Evolutionary conservation across 2,888 invertebrate species (phyloP), one percentile per base, ranked within the genome.

Genomic region (Tuberolachnus salignus): DNA sequence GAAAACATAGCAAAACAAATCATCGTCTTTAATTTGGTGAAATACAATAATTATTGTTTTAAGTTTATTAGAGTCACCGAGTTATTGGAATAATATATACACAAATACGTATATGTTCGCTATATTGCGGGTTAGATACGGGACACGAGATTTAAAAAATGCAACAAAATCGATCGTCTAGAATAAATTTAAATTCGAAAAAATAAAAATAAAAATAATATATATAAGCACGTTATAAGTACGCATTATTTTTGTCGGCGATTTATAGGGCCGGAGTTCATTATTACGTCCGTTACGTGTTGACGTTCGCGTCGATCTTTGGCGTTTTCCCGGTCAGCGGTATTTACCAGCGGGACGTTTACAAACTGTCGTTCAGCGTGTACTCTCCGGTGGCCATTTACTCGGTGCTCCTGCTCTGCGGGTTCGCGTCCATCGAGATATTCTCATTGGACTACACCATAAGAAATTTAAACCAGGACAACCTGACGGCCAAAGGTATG

Each of bases 391-490:
- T 82, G 11, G 80, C 82, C 1, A 69, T 81, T 44, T 83, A 83
- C 61, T 82, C 83, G 11, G 10, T 81, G 1, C 53, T 82, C 11
- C 57, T 83, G 66, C 74, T 83, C 0, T 23, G 75, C n/a, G 83
- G 82, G 2, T 82, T 82, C 59, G 66, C 81, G 23, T 80, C 81
- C 11, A 82, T 83, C 10, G 83, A 83, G 51, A 80, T 83, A 46
- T 64, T 81, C 42, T 82, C 83, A 6, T 73, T 83, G 34, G 82
- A 82, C 66, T 83, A 82, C 55, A 82, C 83, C 19, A 82, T 83
- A 46, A 70, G 82, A 64, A 82, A 83, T 61, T 80, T 83, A 57
- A 82, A 83, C 26, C 82, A 82, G 71, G 82, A 82, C 71, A 83
- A 82, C 64, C 63, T 83, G 16, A 82, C 82, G 10, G 83, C 82